These are phyloP conservation scores for Sturnira hondurensis DNA, from an alignment of 2,113 vertebrate genomes.

Conservation along the genomic window DNA sequence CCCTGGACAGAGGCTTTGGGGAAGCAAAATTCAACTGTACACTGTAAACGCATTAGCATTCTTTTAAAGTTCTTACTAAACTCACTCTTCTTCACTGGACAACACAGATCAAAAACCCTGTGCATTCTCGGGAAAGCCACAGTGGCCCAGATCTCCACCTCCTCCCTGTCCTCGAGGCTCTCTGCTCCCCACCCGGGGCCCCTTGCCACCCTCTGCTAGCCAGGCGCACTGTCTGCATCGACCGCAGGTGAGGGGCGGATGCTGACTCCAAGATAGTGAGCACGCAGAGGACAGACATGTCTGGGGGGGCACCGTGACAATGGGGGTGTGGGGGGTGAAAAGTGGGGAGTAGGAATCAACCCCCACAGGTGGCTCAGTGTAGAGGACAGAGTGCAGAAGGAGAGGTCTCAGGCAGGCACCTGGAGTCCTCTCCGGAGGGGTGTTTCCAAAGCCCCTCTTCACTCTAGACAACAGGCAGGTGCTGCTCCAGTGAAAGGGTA, in stretches of 20 bases:
- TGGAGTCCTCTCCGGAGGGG: background rate
- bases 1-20: background rate
- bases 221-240: background rate
- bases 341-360: background rate
- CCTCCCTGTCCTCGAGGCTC: background rate
- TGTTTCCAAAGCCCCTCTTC: background rate
- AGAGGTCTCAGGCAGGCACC: background rate
- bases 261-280: background rate
- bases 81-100: background rate
- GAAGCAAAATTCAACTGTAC: background rate
- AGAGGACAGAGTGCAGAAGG: background rate
- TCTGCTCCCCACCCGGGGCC: background rate
- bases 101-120: background rate
- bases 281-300: background rate
- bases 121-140: background rate
- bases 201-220: background rate
- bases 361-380: background rate
- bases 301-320: background rate
- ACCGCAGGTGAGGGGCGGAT: background rate
- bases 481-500: too few species aligned
- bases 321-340: background rate
- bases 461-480: too few species aligned
- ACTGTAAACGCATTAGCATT: background rate
- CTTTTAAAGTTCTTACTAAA: background rate
- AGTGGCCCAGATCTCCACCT: background rate